Conservation (phyloP, 64 coral and sea anemone genomes). For the Stichodactyla helianthus region DNA sequence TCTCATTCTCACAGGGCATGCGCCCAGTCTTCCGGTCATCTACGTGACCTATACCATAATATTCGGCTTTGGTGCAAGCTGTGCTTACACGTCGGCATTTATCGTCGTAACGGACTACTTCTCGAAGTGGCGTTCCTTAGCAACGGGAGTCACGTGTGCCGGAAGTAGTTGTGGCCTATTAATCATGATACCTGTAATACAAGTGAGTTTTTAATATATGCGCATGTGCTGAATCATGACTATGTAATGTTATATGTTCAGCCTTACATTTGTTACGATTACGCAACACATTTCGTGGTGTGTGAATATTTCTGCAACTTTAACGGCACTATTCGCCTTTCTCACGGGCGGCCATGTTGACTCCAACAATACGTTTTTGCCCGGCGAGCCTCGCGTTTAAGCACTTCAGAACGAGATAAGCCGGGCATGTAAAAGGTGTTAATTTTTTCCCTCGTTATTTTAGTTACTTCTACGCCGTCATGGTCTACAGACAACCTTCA, state of each 20-base stretch:
- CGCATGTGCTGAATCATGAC: neutral
- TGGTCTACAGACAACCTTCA: conserved; percentile 14
- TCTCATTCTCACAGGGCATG: conserved; percentile 36
- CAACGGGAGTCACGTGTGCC: conserved; percentile 41
- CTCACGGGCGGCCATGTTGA: no score
- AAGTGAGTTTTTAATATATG: neutral
- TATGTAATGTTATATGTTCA: neutral
- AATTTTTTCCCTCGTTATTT: no score
- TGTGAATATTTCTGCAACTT: no score
- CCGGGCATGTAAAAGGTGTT: no score
- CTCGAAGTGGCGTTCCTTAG: conserved; percentile 31
- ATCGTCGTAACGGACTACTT: conserved; percentile 45
- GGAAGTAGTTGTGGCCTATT: conserved; percentile 42
- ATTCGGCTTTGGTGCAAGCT: conserved; percentile 56
- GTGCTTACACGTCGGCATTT: conserved; percentile 24
- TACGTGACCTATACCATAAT: conserved; percentile 44
- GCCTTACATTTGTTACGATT: neutral
- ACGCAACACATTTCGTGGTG: no score
- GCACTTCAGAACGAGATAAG: no score
- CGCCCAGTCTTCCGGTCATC: conserved; percentile 6
- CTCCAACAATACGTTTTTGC: no score
- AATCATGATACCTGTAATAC: conserved; percentile 21
- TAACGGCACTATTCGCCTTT: no score
- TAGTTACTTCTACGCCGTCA: neutral
- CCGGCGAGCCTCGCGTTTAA: no score